Evolutionary conservation across 2,797 vertebrate genomes (phyloP).

Genomic region (Molossus alvarezi): DNA sequence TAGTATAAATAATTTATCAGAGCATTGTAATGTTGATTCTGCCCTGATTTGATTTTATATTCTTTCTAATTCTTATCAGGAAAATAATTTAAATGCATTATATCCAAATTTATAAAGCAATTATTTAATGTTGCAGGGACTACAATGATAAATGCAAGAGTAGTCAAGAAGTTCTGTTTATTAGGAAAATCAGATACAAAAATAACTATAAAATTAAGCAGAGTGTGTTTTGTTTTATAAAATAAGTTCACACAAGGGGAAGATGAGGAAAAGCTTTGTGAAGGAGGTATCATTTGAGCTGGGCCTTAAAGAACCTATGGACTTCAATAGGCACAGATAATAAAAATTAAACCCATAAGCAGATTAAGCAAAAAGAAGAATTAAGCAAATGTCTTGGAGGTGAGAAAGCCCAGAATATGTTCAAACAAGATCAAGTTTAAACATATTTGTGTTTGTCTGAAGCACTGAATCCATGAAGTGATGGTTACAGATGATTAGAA

Average conservation of each 20-base stretch:
- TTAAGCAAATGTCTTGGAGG: background rate
- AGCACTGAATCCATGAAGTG: background rate
- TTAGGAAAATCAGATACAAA: background rate
- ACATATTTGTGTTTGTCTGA: background rate
- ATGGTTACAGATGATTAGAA: background rate
- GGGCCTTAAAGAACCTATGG: background rate
- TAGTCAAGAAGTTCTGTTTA: background rate
- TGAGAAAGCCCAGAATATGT: background rate
- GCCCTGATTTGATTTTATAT: conserved; percentile 8
- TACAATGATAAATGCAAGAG: background rate
- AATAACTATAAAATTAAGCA: background rate
- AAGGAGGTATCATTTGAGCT: background rate
- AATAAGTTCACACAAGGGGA: too few relatives aligned
- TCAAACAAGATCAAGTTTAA: conserved; percentile 3
- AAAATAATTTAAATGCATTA: background rate
- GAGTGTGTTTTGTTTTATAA: background rate
- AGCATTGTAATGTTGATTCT: background rate
- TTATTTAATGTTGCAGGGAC: background rate
- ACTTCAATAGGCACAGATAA: background rate
- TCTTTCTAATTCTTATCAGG: background rate
- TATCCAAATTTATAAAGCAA: background rate
- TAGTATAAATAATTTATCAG: background rate
- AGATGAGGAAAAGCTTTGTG: background rate
- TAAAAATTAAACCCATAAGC: background rate
- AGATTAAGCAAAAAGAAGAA: background rate